Percentiles rank a stretch among this genome's conserved stretches.
phyloP scores from a whole-genome alignment of 1,140 invertebrate genomes.

The Dendrolimus kikuchii region DNA sequence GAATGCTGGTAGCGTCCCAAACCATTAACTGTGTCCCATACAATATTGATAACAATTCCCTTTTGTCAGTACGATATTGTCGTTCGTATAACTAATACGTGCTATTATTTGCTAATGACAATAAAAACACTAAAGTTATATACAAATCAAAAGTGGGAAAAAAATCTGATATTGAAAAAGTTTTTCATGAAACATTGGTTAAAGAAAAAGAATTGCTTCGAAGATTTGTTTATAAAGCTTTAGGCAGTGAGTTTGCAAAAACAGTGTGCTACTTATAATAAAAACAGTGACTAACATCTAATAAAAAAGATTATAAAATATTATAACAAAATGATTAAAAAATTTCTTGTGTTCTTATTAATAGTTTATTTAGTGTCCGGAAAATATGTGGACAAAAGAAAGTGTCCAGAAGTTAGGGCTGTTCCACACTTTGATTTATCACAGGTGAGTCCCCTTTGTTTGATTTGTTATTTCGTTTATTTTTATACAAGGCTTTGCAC shows the following conservation, averaged over 20 bases:
- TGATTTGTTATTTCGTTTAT: not conserved
- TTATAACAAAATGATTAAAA: slow-evolving; percentile 3
- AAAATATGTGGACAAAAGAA: slow-evolving; percentile 53
- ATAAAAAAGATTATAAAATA: too few relatives aligned
- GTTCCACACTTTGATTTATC: slow-evolving; percentile 59
- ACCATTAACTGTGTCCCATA: slow-evolving; percentile 61
- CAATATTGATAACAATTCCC: slow-evolving; percentile 62
- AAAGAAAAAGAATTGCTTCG: too few relatives aligned
- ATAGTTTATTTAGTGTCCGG: slow-evolving; percentile 19
- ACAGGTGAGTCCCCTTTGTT: slow-evolving; percentile 29
- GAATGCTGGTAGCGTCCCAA: slow-evolving; percentile 47
- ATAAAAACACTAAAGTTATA: too few relatives aligned
- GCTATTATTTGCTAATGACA: too few relatives aligned
- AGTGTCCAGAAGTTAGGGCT: slow-evolving; percentile 61
- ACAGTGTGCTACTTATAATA: too few relatives aligned
- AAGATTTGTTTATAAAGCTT: too few relatives aligned
- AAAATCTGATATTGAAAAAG: too few relatives aligned
- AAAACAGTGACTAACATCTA: too few relatives aligned
- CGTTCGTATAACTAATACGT: slow-evolving; percentile 18
- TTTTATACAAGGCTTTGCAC: not conserved
- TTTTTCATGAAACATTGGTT: too few relatives aligned
- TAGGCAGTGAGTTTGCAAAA: too few relatives aligned
- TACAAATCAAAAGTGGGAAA: too few relatives aligned
- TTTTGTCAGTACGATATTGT: slow-evolving; percentile 53
- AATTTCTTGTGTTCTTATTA: not conserved